A percentile compares a stretch with the other conserved stretches of the same genome.
These are phyloP conservation scores for Drosophila tripunctata DNA, from an alignment of 2,888 invertebrate genomes.

Conservation along the genomic window DNA sequence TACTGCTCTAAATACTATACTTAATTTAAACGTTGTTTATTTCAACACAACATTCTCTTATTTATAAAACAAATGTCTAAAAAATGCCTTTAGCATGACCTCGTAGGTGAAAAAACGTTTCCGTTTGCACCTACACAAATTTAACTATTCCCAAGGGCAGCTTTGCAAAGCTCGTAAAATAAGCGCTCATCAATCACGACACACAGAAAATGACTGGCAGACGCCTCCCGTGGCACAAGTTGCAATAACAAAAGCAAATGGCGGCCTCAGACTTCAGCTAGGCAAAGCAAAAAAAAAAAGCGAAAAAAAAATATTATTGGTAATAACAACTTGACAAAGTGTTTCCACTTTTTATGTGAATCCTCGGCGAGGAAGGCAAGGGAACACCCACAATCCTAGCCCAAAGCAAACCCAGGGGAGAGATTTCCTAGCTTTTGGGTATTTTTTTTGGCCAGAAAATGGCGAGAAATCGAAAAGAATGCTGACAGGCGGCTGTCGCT, in stretches of 20 bases:
- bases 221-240: conserved; percentile 35
- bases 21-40: no score
- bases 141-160: background rate
- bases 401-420: conserved; percentile 53
- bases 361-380: conserved; percentile 6
- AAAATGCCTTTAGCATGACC: background rate
- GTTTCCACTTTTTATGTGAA: conserved; percentile 63
- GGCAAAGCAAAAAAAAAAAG: conserved; percentile 9
- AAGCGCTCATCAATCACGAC: conserved; percentile 64
- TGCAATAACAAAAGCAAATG: conserved; percentile 32
- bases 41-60: background rate
- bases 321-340: conserved; percentile 79
- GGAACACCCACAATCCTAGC: conserved; percentile 14
- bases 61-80: background rate
- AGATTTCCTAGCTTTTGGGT: conserved; percentile 49
- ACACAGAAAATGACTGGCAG: conserved; percentile 55
- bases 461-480: conserved; percentile 35
- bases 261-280: conserved; percentile 10
- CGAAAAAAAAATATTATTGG: conserved; percentile 60
- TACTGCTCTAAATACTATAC: no score
- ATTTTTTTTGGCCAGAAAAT: conserved; percentile 17
- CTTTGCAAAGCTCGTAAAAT: conserved; percentile 28
- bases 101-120: background rate
- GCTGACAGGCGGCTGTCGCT: conserved; percentile 78
- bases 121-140: conserved; percentile 13